Evolutionary conservation across 2,888 invertebrate species (phyloP), one percentile per base, ranked within the genome.

Genomic region (Chrysodeixis includens): DNA sequence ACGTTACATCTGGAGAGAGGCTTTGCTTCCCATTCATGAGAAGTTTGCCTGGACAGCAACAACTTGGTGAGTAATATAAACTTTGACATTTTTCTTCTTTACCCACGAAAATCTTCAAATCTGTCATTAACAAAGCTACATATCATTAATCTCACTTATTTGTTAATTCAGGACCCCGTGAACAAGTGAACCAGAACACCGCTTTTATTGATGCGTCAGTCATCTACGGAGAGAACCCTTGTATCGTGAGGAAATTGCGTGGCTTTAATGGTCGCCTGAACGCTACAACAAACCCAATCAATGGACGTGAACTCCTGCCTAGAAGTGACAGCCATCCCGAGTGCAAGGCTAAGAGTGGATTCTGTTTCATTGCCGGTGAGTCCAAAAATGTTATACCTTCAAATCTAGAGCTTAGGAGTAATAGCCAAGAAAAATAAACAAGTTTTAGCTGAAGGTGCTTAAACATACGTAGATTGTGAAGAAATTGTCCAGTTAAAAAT

Each of bases 1-100:
- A 99, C 86, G 96, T 97, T 9, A 97, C 97, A 0, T 97, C 97
- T 2, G 99, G 99, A 0, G 97, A 97, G 63, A 95, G 98, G 14
- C 95, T 98, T 78, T 99, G 99, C 91, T 98, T 99, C 93, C 98
- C 99, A 0, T 99, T 98, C 89, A 99, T 99, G 97, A 96, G 99
- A 86, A 99, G 98, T 56, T 92, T 99, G 72, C 98, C 99, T 0
- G 99, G 99, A 26, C 99, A 99, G 85, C 97, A 98, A 81, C 96
- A 97, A 61, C 94, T 99, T 53, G 97, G 96, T 96, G 80, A 89
- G 86, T 46, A 18, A 7, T 7, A 9, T 9, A 7, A 44, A 44
- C 16, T 2, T 16, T 0, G 0, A 0, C n/a, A n/a, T 16, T 0
- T 16, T 44, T 44, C 16, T 44, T 16, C 44, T 16, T 3, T 7